Conservation (phyloP, 2,797 vertebrate species). For the Malacoctenus gilli region DNA sequence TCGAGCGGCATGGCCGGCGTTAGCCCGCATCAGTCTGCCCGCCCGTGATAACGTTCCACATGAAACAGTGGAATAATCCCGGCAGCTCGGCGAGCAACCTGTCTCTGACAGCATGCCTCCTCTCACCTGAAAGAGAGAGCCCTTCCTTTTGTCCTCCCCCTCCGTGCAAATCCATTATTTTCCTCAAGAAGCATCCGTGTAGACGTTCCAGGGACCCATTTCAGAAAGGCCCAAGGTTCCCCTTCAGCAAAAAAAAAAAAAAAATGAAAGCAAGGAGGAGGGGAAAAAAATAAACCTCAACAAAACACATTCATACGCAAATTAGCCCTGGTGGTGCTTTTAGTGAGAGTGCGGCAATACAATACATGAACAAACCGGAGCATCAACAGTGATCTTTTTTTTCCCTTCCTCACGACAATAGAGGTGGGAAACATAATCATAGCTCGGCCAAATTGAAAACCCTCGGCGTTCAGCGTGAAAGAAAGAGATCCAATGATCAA, state of each 20-base stretch:
- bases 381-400: constrained; percentile 35
- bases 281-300: too few species aligned
- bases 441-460: constrained; percentile 55
- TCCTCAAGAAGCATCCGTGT: constrained; percentile 32
- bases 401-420: constrained; percentile 32
- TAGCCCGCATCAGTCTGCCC: constrained; percentile 56
- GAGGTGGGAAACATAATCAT: constrained; percentile 60
- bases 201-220: constrained; percentile 36
- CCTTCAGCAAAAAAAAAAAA: constrained; percentile 33
- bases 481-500: constrained; percentile 53
- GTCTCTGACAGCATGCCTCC: constrained; percentile 32
- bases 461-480: constrained; percentile 45
- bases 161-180: constrained; percentile 51
- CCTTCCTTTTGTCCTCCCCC: constrained; percentile 39
- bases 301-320: constrained; percentile 54
- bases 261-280: constrained; percentile 33
- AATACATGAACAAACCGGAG: constrained; percentile 53
- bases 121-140: constrained; percentile 42
- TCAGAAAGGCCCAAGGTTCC: constrained; percentile 43
- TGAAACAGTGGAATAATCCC: constrained; percentile 63
- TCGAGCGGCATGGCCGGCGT: constrained; percentile 64
- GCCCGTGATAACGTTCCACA: constrained; percentile 59
- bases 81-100: constrained; percentile 41
- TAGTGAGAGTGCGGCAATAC: constrained; percentile 36
- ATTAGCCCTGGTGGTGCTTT: constrained; percentile 40